These are phyloP conservation scores for Orchesella cincta DNA, from an alignment of 1,140 invertebrate genomes.

Conservation along the genomic window DNA sequence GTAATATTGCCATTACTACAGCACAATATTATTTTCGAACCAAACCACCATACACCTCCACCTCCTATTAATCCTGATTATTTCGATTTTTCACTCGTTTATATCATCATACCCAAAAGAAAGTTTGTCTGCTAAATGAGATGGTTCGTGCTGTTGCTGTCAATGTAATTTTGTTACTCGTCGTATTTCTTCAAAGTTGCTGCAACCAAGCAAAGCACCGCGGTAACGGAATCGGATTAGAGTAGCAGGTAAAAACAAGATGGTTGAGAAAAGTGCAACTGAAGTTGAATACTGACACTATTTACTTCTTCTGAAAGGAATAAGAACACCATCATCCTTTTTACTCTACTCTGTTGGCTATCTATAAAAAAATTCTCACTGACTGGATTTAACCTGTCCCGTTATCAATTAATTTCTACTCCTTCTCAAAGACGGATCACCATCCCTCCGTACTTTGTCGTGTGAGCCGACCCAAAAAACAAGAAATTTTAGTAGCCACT, in stretches of 20 bases:
- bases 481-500: background rate
- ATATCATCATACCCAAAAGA: background rate
- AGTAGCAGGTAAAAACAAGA: background rate
- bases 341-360: background rate
- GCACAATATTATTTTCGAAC: too few relatives aligned
- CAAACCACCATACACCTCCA: too few relatives aligned
- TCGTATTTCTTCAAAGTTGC: background rate
- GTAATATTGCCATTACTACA: too few relatives aligned
- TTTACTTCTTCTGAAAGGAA: background rate
- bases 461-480: background rate
- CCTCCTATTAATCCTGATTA: too few relatives aligned
- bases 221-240: background rate
- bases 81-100: background rate
- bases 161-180: background rate
- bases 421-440: background rate
- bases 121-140: background rate
- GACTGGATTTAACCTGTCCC: conserved; percentile 12
- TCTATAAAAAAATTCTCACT: background rate
- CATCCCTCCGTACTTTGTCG: background rate
- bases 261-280: background rate
- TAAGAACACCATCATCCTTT: background rate
- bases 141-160: background rate
- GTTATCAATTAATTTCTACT: conserved; percentile 22
- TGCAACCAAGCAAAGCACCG: too few relatives aligned
- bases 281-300: background rate